Conservation (phyloP, 2,888 invertebrate species). For the Clunio marinus region DNA sequence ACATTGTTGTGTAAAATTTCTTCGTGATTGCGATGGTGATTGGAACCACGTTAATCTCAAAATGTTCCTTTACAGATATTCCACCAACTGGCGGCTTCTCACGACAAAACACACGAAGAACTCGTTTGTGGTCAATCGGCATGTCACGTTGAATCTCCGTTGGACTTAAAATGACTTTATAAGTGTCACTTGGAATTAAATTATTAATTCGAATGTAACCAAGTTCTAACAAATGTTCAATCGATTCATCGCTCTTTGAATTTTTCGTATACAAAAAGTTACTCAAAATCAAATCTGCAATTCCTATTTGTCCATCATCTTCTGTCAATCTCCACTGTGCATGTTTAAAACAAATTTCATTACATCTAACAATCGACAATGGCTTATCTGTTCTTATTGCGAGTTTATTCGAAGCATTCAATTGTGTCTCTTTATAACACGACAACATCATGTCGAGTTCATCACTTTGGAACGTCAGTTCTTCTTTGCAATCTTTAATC, state of each 20-base stretch:
- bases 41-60: slow-evolving; percentile 96
- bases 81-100: slow-evolving; percentile 98
- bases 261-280: slow-evolving; percentile 97
- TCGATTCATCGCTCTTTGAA: slow-evolving; percentile 93
- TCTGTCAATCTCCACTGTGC: slow-evolving; percentile 98
- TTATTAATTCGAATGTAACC: slow-evolving; percentile 96
- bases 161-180: slow-evolving; percentile 80
- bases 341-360: slow-evolving; percentile 96
- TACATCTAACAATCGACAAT: slow-evolving; percentile 73
- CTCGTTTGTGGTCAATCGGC: slow-evolving; percentile 87
- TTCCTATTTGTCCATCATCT: slow-evolving; percentile 94
- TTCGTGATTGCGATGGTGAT: slow-evolving; percentile 88
- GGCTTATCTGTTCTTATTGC: slow-evolving; percentile 65
- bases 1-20: slow-evolving; percentile 94
- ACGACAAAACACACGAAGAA: slow-evolving; percentile 89
- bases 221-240: slow-evolving; percentile 92
- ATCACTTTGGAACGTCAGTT: slow-evolving; percentile 80
- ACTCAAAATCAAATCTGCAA: slow-evolving; percentile 90
- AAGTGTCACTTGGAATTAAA: slow-evolving; percentile 87
- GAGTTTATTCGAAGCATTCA: slow-evolving; percentile 57
- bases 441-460: slow-evolving; percentile 94
- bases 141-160: slow-evolving; percentile 76
- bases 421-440: slow-evolving; percentile 79
- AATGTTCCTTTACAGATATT: slow-evolving; percentile 97
- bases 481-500: slow-evolving; percentile 86